Conservation (phyloP, 2,113 vertebrate species). For the Thinocorus orbignyianus region DNA sequence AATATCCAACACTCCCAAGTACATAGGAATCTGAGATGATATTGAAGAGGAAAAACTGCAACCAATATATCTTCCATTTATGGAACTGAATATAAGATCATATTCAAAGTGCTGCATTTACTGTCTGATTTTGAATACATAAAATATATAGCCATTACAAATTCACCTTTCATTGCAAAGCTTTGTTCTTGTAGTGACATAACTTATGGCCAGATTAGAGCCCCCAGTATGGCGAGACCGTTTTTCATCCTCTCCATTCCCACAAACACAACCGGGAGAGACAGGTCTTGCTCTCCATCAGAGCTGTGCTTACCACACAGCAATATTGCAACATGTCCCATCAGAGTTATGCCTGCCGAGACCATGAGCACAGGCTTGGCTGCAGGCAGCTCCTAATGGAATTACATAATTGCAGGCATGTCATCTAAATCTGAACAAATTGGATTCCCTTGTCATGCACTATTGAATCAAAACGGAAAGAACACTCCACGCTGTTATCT, state of each 20-base stretch:
- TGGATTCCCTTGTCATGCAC: constrained; percentile 69
- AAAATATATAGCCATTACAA: constrained; percentile 67
- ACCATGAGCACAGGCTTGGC: constrained; percentile 46
- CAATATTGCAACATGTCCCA: constrained; percentile 42
- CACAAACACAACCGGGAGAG: constrained; percentile 47
- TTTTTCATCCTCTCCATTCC: constrained; percentile 63
- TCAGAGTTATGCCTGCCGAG: constrained; percentile 45
- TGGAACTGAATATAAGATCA: constrained; percentile 61
- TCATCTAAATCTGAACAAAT: constrained; percentile 72
- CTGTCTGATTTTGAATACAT: constrained; percentile 61
- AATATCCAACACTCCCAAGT: constrained; percentile 60
- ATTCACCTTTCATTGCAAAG: constrained; percentile 57
- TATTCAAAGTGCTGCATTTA: constrained; percentile 68
- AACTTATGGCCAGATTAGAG: constrained; percentile 62
- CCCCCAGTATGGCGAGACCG: constrained; percentile 13
- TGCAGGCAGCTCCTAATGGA: constrained; percentile 65
- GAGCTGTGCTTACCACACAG: constrained; percentile 51
- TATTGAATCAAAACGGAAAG: constrained; percentile 65
- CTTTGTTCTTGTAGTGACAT: constrained; percentile 64
- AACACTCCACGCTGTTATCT: constrained; percentile 43
- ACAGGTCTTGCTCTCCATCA: constrained; percentile 55
- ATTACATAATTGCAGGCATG: constrained; percentile 72
- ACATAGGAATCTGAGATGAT: constrained; percentile 49
- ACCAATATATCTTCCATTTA: constrained; percentile 61
- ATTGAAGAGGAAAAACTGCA: constrained; percentile 60